These are phyloP conservation scores for Heterochromis multidens DNA, from an alignment of 2,113 vertebrate species.

Conservation along the genomic window DNA sequence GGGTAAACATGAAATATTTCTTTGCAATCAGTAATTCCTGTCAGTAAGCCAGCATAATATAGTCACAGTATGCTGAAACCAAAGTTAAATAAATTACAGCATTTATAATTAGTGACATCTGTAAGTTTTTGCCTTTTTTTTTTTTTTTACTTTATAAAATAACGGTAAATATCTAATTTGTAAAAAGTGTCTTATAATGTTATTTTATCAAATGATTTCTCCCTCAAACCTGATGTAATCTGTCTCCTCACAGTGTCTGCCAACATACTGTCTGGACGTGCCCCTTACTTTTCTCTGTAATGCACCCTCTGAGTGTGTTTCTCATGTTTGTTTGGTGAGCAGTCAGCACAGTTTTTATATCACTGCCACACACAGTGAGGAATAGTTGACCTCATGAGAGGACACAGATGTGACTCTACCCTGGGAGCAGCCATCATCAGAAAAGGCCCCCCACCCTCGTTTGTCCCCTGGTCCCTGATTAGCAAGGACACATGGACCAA, in stretches of 20 bases:
- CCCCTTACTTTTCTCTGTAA: background rate
- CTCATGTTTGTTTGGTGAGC: background rate
- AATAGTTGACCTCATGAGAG: conserved; percentile 44
- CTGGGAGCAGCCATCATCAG: conserved; percentile 38
- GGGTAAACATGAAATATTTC: background rate
- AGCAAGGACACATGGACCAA: conserved; percentile 19
- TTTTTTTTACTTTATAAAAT: background rate
- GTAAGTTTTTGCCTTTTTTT: background rate
- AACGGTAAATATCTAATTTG: background rate
- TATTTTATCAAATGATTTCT: background rate
- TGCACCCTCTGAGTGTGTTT: conserved; percentile 1
- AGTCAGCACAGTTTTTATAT: background rate
- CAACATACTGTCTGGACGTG: background rate
- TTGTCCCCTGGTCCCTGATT: conserved; percentile 1
- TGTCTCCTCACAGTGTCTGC: background rate
- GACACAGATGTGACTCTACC: conserved; percentile 48
- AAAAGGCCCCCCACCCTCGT: conserved; percentile 5
- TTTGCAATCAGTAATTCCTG: background rate
- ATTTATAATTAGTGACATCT: background rate
- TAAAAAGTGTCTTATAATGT: background rate
- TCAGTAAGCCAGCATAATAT: background rate
- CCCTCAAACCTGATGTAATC: background rate
- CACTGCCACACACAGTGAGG: background rate
- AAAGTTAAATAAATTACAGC: background rate
- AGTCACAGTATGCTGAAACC: background rate